Percentiles rank a stretch among this genome's conserved stretches.
Conservation (phyloP, 2,797 vertebrate genomes). For the Schizopygopsis malacanthus region DNA sequence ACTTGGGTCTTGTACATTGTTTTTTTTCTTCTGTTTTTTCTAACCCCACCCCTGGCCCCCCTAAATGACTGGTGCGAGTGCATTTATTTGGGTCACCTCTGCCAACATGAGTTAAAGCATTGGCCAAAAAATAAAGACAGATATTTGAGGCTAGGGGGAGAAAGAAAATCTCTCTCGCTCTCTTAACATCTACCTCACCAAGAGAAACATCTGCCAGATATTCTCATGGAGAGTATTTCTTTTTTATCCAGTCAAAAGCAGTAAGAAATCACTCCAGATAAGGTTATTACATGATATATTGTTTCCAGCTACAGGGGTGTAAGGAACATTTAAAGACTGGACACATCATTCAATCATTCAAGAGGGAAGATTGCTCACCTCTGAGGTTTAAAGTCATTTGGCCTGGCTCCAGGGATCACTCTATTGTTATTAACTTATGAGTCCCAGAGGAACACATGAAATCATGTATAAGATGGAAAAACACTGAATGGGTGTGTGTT, state of each 20-base stretch:
- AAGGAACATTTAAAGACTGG: slow-evolving; percentile 42
- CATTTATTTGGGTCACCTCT: slow-evolving; percentile 50
- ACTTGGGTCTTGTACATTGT: slow-evolving; percentile 51
- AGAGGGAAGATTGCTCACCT: slow-evolving; percentile 22
- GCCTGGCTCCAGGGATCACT: slow-evolving; percentile 39
- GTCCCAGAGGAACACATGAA: slow-evolving; percentile 55
- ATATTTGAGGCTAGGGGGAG: slow-evolving; percentile 42
- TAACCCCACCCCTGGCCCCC: slow-evolving; percentile 37
- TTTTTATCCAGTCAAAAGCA: slow-evolving; percentile 48
- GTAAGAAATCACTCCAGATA: slow-evolving; percentile 52
- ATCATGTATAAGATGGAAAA: slow-evolving; percentile 57
- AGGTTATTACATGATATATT: slow-evolving; percentile 36
- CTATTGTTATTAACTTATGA: slow-evolving; percentile 40
- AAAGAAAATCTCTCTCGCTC: slow-evolving; percentile 18
- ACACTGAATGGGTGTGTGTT: slow-evolving; percentile 33
- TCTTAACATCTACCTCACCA: slow-evolving; percentile 35
- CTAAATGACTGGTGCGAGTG: slow-evolving; percentile 42
- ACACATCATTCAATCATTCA: slow-evolving; percentile 41
- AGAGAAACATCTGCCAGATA: slow-evolving; percentile 48
- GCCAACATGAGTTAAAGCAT: slow-evolving; percentile 48
- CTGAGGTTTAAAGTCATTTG: slow-evolving; percentile 33
- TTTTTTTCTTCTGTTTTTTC: slow-evolving; percentile 27
- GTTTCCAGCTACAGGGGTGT: slow-evolving; percentile 20
- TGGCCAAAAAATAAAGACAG: slow-evolving; percentile 41
- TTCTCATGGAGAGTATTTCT: slow-evolving; percentile 24